A percentile compares a stretch with the other conserved stretches of the same genome.
Conservation (phyloP, 2,113 vertebrate genomes). For the Microcebus lehilahytsara region DNA sequence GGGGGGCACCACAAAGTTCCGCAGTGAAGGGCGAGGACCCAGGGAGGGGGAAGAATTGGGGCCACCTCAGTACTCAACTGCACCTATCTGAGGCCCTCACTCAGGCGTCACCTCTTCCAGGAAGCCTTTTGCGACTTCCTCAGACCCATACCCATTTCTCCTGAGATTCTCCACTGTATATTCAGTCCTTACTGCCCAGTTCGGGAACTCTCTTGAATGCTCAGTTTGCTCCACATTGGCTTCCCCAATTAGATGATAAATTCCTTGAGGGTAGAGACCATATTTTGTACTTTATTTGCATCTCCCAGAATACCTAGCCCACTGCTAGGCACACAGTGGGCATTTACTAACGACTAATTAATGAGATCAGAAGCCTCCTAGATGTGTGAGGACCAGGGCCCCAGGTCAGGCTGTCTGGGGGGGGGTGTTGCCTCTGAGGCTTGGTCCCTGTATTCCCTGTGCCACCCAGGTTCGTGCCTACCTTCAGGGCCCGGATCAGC, state of each 20-base stretch:
- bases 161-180: background rate
- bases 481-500: background rate
- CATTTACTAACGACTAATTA: background rate
- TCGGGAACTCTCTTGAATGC: background rate
- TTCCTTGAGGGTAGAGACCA: background rate
- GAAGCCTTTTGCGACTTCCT: conserved; percentile 29
- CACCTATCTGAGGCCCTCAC: background rate
- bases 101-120: background rate
- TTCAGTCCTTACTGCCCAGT: background rate
- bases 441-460: background rate
- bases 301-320: background rate
- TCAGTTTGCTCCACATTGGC: background rate
- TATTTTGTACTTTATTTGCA: background rate
- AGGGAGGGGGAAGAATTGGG: background rate
- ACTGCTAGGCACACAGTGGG: background rate
- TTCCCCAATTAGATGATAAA: background rate
- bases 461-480: background rate
- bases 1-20: background rate
- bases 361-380: background rate
- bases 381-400: background rate
- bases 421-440: background rate
- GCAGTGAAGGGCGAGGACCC: background rate
- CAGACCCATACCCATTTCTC: background rate
- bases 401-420: background rate
- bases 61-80: background rate